Base-by-base conservation (phyloP, 2,113 vertebrate species). In the Hassar affinis region DNA sequence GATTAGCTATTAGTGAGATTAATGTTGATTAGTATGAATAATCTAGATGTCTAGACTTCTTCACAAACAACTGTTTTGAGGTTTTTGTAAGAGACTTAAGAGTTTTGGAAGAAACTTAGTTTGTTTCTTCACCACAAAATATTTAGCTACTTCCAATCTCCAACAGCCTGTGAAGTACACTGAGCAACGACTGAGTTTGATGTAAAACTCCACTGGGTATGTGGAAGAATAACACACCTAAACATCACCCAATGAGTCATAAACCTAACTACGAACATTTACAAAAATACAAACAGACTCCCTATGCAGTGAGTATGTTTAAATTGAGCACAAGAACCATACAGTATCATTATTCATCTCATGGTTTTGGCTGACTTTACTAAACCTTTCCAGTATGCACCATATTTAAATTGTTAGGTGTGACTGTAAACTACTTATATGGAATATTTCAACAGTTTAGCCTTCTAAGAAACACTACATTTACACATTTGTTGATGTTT, bases 131-230 rank as follows among this genome's bases (percentile, higher is more conserved):
- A 90, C 90, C 92, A 84, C 92, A 87, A 92, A 93, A 93, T 92
- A 93, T 92, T 94, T 93, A 92, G 92, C 92, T 85, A 80, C 92
- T 91, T 84, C 89, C 92, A 92, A 90, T 85, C 90, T 91, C 91
- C 92, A 93, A 92, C 90, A 92, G 91, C 80, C 18, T 84, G 90
- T 92, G 91, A 92, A 88, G 89, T 90, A 91, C 87, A 81, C 85
- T 91, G 90, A 86, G 18, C 12, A 77, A 89, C 89, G 89, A 86
- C 86, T 9, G 84, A 89, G 91, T 72, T 83, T 82, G 72, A 79
- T 84, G 89, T 89, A 88, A 90, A 91, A 91, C 82, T 89, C 78
- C 72, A 49, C 84, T 86, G 90, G 45, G 33, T 84, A 82, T 91
- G 90, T 89, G 84, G 75, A 25, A 80, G 90, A 91, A 93, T 91